Base-by-base conservation (phyloP, 23 tunicate species). In the Halocynthia roretzi region DNA sequence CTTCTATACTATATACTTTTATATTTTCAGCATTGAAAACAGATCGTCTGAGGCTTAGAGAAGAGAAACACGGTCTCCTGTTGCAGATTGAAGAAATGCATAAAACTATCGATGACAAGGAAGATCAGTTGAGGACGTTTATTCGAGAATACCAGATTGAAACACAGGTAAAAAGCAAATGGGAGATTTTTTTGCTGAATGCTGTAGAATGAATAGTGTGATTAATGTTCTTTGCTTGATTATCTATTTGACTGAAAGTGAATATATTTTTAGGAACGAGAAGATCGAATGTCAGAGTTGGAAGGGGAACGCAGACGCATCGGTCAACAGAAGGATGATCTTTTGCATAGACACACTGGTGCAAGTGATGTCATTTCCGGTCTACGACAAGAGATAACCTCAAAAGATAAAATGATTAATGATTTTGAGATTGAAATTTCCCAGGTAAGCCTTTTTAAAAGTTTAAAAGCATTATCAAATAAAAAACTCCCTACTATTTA, bases 101-200 rank as follows among this genome's bases (percentile, higher is more conserved):
- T 53, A 85, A 85, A 72, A 78, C 86, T 18, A 84, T 91, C 9
- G 90, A 91, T 53, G 97, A 91, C 53, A 91, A 91, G 67, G 97
- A 91, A 63, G 87, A 85, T 56, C 90, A 91, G 71, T 76, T 91
- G 10, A 75, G 90, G 51, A 84, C 82, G 21, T 91, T 91, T 75
- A 91, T 91, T 51, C 76, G 87, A 10, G 90, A 91, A 74, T 91
- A 74, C 54, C 70, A 85, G n/a, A 70, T 63, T 8, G 85, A 91
- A 81, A 77, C 80, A 78, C 77, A 88, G 76, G 95, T 88, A 79
- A 60, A n/a, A 10, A 65, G 10, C 17, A 15, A 9, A 20, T 15
- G 10, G 31, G 70, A 31, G 44, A 31, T 31, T 31, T 65, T 65
- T 15, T 65, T 8, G 22, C 10, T 15, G 6, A 65, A 65, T 65